phyloP scores from a whole-genome alignment of 2,113 vertebrate species.

The Myanophis thanlyinensis region DNA sequence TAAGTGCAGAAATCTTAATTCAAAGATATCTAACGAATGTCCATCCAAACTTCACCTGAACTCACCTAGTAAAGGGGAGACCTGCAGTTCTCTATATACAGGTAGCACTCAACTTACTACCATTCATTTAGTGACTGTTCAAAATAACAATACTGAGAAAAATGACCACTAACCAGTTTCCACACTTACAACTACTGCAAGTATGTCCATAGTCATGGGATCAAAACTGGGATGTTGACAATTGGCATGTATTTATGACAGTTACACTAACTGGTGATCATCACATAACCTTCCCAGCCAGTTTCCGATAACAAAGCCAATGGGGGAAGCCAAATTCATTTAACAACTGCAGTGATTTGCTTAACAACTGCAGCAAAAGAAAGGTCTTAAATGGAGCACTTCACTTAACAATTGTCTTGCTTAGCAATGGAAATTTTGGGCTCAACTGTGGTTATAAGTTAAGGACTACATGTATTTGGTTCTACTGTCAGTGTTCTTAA shows the following conservation, averaged over 20 bases:
- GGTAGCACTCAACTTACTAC: background rate
- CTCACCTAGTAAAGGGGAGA: background rate
- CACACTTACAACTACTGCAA: background rate
- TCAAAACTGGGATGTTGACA: background rate
- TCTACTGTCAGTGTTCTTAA: background rate
- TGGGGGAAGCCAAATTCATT: no score
- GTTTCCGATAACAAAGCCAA: no score
- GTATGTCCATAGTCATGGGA: background rate
- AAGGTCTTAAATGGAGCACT: background rate
- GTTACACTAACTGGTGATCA: background rate
- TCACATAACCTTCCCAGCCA: background rate
- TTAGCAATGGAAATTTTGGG: background rate
- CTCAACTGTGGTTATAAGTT: background rate
- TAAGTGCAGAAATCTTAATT: background rate
- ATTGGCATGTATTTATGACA: background rate
- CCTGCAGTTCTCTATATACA: background rate
- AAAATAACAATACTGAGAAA: background rate
- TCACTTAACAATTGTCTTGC: background rate
- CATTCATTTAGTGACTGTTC: background rate
- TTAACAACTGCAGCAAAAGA: background rate
- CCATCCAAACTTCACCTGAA: background rate
- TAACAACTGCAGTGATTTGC: no score
- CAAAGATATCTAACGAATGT: background rate
- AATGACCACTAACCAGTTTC: background rate
- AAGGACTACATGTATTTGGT: background rate